Percentiles rank a stretch among this genome's conserved stretches.
phyloP scores from a whole-genome alignment of 2,797 vertebrate genomes.

The Parambassis ranga region DNA sequence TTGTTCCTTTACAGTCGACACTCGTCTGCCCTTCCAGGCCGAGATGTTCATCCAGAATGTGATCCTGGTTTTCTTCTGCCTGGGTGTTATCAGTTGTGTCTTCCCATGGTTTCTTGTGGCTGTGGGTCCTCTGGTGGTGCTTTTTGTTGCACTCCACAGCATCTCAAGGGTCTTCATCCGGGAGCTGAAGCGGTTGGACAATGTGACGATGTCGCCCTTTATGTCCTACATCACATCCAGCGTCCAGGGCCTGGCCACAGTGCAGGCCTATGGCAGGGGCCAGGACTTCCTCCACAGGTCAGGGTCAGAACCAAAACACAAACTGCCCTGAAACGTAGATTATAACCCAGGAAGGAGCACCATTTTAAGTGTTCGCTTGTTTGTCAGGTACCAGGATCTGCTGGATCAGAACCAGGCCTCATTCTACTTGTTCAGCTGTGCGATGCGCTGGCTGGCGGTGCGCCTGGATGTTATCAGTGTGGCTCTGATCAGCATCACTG shows the following conservation, averaged over 20 bases:
- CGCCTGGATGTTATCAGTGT: constrained; percentile 91
- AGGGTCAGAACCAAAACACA: not conserved
- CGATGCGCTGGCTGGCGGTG: constrained; percentile 92
- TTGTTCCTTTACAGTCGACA: constrained; percentile 81
- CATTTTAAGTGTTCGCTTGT: not conserved
- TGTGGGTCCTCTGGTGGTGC: constrained; percentile 85
- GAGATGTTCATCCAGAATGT: constrained; percentile 96
- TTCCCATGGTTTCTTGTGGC: constrained; percentile 93
- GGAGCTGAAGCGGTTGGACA: constrained; percentile 92
- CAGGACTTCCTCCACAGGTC: constrained; percentile 89
- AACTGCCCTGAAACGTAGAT: not conserved
- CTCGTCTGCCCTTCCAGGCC: constrained; percentile 90
- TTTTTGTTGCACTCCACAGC: constrained; percentile 85
- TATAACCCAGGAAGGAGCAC: not conserved
- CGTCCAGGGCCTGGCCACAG: constrained; percentile 90
- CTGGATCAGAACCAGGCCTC: constrained; percentile 91
- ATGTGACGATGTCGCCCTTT: constrained; percentile 89
- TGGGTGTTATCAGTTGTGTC: constrained; percentile 86
- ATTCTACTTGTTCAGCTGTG: constrained; percentile 90
- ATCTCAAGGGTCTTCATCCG: constrained; percentile 91
- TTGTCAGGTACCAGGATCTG: constrained; percentile 87
- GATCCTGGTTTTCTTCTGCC: constrained; percentile 91
- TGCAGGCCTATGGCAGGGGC: constrained; percentile 89
- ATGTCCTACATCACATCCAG: constrained; percentile 92
- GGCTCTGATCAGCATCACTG: constrained; percentile 88